A percentile compares a stretch with the other conserved stretches of the same genome.
These are phyloP conservation scores for Otocyon megalotis DNA, from an alignment of 2,113 vertebrate species.

Conservation along the genomic window DNA sequence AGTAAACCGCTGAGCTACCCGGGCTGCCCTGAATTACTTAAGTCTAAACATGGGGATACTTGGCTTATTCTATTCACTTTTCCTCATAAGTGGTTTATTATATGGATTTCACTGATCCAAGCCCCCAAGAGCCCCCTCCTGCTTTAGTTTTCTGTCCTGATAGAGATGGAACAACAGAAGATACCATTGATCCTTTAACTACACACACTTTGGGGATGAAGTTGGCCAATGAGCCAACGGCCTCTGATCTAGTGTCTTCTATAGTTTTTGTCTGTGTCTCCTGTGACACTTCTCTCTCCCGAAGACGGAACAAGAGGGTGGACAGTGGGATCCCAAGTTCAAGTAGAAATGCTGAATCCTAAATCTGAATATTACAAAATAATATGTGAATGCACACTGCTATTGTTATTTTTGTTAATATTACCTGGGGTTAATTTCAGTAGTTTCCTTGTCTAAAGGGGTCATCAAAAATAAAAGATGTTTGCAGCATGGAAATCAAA, in stretches of 20 bases:
- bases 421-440: neutral
- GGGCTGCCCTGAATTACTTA: neutral
- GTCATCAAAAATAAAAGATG: conserved; percentile 11
- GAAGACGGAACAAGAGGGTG: neutral
- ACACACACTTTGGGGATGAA: neutral
- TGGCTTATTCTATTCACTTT: neutral
- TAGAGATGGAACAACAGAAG: neutral
- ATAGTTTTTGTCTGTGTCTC: neutral
- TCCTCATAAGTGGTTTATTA: neutral
- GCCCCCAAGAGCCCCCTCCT: neutral
- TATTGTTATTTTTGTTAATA: conserved; percentile 18
- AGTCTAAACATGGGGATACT: neutral
- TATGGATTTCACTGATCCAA: neutral
- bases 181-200: neutral
- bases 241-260: neutral
- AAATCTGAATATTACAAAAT: neutral
- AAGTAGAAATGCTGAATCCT: neutral
- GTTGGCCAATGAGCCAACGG: neutral
- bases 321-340: neutral
- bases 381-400: neutral
- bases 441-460: neutral
- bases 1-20: too few relatives aligned
- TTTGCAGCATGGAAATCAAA: neutral
- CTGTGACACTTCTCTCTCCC: neutral
- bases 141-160: neutral